These are phyloP conservation scores for Oryzias dopingdopingensis DNA, from an alignment of 2,797 vertebrate species.

Conservation along the genomic window DNA sequence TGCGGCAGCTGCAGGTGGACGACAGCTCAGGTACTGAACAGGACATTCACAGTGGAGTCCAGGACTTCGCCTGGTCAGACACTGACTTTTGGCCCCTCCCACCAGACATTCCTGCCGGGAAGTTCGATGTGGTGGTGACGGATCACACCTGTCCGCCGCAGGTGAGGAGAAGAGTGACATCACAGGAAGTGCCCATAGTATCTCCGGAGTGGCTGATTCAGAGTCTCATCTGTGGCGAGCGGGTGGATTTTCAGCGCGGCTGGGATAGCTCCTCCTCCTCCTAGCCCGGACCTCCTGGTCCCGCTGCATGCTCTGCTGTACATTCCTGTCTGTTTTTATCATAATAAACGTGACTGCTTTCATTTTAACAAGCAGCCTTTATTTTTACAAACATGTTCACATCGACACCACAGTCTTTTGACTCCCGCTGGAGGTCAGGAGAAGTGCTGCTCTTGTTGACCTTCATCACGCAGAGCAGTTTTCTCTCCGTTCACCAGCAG, in stretches of 20 bases:
- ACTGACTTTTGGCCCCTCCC: neutral
- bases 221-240: conserved; percentile 88
- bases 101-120: conserved; percentile 83
- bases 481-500: too few relatives aligned
- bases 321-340: conserved; percentile 90
- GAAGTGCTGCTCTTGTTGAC: too few relatives aligned
- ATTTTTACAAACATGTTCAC: conserved; percentile 3
- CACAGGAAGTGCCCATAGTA: conserved; percentile 84
- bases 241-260: conserved; percentile 78
- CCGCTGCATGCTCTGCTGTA: conserved; percentile 86
- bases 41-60: too few relatives aligned
- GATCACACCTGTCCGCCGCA: conserved; percentile 83
- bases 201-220: conserved; percentile 96
- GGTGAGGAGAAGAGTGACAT: conserved; percentile 80
- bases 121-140: conserved; percentile 88
- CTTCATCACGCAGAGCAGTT: too few relatives aligned
- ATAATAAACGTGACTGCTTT: conserved; percentile 89
- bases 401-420: too few relatives aligned
- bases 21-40: conserved; percentile 80
- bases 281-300: conserved; percentile 46
- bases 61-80: too few relatives aligned
- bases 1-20: conserved; percentile 82
- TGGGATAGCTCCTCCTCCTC: conserved; percentile 74
- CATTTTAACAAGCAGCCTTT: conserved; percentile 73
- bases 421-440: too few relatives aligned